phyloP scores from a whole-genome alignment of 2,888 invertebrate genomes.

The Bellardia pandia region DNA sequence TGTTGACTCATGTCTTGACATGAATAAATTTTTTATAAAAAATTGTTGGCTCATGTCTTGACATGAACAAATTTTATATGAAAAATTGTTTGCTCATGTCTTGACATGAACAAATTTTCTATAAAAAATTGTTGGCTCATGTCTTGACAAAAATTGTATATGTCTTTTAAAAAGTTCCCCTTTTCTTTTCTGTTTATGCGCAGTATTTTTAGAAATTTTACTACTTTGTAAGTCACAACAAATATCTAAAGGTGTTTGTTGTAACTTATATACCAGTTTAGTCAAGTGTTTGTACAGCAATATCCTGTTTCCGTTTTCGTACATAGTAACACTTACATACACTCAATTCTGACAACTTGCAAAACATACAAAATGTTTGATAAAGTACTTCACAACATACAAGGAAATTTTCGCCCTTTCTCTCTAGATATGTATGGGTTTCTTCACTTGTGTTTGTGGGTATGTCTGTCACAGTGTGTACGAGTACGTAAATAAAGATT shows the following conservation, averaged over 20 bases:
- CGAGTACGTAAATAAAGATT: constrained; percentile 58
- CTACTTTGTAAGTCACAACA: constrained; percentile 6
- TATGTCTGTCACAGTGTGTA: background rate
- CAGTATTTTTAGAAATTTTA: background rate
- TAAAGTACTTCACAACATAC: constrained; percentile 62
- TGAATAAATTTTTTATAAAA: too few species aligned
- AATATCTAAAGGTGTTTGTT: constrained; percentile 30
- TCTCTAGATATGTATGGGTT: background rate
- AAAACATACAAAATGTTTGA: constrained; percentile 62
- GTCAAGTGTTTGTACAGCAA: constrained; percentile 64
- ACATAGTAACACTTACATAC: constrained; percentile 30
- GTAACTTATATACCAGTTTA: constrained; percentile 61
- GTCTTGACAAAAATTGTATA: background rate
- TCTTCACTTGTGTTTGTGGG: background rate
- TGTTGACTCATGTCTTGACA: too few species aligned
- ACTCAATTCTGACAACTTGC: constrained; percentile 31
- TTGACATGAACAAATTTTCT: background rate
- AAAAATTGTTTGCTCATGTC: too few species aligned
- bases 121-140: background rate
- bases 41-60: too few species aligned
- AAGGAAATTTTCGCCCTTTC: constrained; percentile 1
- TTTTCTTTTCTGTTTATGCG: too few species aligned
- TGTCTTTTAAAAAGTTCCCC: too few species aligned
- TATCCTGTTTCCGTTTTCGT: constrained; percentile 70
- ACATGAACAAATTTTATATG: too few species aligned